phyloP scores from a whole-genome alignment of 2,888 invertebrate genomes.

The Lithophane semibrunnea region DNA sequence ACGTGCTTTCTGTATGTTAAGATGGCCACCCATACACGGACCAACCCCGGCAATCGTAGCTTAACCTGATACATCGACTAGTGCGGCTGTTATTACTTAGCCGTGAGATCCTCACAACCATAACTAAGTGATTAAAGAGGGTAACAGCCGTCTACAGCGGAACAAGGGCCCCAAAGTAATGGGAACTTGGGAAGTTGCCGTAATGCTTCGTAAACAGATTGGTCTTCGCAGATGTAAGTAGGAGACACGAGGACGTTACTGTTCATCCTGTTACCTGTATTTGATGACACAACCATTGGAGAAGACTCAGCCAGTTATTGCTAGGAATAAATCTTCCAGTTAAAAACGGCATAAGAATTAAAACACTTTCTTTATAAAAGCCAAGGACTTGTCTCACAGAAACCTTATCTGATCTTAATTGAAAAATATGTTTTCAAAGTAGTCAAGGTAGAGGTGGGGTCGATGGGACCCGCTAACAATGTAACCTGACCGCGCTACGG shows the following conservation, averaged over 20 bases:
- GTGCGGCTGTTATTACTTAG: too few relatives aligned
- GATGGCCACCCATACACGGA: too few relatives aligned
- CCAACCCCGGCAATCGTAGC: not conserved
- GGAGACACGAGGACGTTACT: not conserved
- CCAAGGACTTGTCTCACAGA: not conserved
- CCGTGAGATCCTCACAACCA: too few relatives aligned
- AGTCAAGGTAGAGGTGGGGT: slow-evolving; percentile 9
- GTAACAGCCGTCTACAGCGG: slow-evolving; percentile 1
- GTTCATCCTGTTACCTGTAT: too few relatives aligned
- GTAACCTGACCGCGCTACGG: slow-evolving; percentile 58
- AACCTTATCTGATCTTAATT: slow-evolving; percentile 1
- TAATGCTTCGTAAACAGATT: not conserved
- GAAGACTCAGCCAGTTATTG: not conserved
- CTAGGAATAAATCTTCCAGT: not conserved
- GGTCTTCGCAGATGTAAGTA: not conserved
- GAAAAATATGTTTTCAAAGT: slow-evolving; percentile 26
- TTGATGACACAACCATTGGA: not conserved
- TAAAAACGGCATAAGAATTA: not conserved
- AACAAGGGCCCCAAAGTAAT: not conserved
- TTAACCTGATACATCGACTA: not conserved
- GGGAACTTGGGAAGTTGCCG: not conserved
- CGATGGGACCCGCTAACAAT: slow-evolving; percentile 42
- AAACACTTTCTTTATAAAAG: slow-evolving; percentile 4
- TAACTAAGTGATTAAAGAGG: too few relatives aligned
- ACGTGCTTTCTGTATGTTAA: too few relatives aligned